These are phyloP conservation scores for Pseudococcus longispinus DNA, from an alignment of 2,888 invertebrate species.

Conservation along the genomic window DNA sequence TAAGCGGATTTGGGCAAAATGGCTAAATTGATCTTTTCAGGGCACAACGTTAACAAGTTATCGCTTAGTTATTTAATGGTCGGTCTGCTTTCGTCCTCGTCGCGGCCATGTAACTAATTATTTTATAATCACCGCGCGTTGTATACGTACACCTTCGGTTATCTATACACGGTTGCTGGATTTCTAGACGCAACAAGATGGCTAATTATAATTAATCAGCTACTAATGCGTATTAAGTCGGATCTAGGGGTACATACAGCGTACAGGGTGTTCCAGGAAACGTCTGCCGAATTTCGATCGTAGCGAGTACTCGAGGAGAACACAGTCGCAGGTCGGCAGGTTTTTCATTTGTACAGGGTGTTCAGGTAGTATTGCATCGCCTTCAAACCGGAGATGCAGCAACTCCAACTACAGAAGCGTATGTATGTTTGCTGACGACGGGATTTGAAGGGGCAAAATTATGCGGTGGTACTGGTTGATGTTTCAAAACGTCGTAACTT, in stretches of 20 bases:
- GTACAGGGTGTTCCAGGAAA: too few species aligned
- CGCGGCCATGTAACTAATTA: constrained; percentile 9
- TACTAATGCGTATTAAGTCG: constrained; percentile 31
- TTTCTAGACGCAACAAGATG: constrained; percentile 21
- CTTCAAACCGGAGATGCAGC: too few species aligned
- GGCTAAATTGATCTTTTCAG: constrained; percentile 20
- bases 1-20: constrained; percentile 8
- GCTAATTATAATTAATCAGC: constrained; percentile 28
- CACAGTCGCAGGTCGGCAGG: too few species aligned
- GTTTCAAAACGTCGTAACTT: too few species aligned
- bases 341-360: too few species aligned
- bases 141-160: not conserved
- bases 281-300: too few species aligned
- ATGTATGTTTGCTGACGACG: too few species aligned
- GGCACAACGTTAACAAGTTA: constrained; percentile 19
- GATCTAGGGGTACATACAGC: not conserved
- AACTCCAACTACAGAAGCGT: too few species aligned
- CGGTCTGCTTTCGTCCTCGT: not conserved
- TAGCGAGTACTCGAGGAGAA: too few species aligned
- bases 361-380: too few species aligned
- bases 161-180: constrained; percentile 5
- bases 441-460: too few species aligned
- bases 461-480: too few species aligned
- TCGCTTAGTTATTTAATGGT: constrained; percentile 15
- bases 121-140: not conserved